Percentiles rank a stretch among this genome's conserved stretches.
phyloP scores from a whole-genome alignment of 1,140 invertebrate species.

The Linepithema humile region DNA sequence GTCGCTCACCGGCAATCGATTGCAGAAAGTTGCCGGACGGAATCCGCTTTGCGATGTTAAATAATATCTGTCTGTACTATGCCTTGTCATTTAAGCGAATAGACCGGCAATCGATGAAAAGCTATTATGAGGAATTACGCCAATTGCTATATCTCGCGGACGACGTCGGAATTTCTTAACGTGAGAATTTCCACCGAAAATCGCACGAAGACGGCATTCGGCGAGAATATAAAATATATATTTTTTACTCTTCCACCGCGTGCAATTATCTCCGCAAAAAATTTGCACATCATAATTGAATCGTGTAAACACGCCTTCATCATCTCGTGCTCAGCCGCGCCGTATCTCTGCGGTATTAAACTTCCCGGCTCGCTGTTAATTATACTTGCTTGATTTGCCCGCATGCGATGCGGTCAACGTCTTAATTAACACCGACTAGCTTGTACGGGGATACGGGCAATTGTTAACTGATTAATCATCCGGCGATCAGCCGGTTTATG shows the following conservation, averaged over 20 bases:
- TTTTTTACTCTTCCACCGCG: not conserved
- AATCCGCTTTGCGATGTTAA: not conserved
- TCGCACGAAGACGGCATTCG: not conserved
- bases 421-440: not conserved
- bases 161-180: not conserved
- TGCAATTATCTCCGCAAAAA: not conserved
- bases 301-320: not conserved
- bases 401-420: not conserved
- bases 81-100: not conserved
- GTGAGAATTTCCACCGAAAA: not conserved
- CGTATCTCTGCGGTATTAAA: slow-evolving; percentile 11
- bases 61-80: not conserved
- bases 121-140: not conserved
- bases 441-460: not conserved
- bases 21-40: no score
- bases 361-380: not conserved
- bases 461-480: not conserved
- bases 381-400: not conserved
- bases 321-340: not conserved
- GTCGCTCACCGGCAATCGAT: not conserved
- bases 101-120: not conserved
- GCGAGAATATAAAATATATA: not conserved
- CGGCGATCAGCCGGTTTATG: not conserved
- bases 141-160: not conserved
- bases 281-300: not conserved